Conservation (phyloP, 2,797 vertebrate genomes). For the Triplophysa yarkandensis region DNA sequence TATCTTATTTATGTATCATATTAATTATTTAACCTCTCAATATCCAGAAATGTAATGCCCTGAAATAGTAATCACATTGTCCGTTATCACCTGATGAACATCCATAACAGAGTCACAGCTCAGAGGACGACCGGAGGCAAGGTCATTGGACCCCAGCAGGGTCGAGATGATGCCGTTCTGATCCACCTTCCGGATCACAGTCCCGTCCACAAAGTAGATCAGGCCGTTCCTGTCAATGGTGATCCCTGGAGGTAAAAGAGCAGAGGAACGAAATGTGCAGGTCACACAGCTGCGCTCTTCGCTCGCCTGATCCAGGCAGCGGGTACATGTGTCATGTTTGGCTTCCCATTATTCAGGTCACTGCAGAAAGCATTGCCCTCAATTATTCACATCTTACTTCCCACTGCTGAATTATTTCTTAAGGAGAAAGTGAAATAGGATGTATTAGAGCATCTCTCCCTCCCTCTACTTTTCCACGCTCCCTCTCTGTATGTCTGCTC, state of each 20-base stretch:
- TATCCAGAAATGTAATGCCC: neutral
- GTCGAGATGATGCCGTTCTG: constrained; percentile 96
- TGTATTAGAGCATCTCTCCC: constrained; percentile 59
- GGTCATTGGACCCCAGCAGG: constrained; percentile 93
- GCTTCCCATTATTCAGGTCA: constrained; percentile 83
- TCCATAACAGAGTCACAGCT: constrained; percentile 98
- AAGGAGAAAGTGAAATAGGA: constrained; percentile 76
- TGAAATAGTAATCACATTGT: neutral
- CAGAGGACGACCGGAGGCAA: constrained; percentile 92
- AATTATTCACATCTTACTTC: constrained; percentile 79
- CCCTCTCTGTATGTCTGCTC: constrained; percentile 5
- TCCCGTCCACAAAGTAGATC: constrained; percentile 98
- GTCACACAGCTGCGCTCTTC: constrained; percentile 61
- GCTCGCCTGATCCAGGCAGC: constrained; percentile 70
- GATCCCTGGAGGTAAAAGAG: constrained; percentile 78
- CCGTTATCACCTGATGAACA: constrained; percentile 89
- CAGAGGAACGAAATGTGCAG: constrained; percentile 53
- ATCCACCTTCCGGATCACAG: constrained; percentile 96
- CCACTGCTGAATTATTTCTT: constrained; percentile 79
- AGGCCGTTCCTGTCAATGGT: constrained; percentile 93
- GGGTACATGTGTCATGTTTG: constrained; percentile 80
- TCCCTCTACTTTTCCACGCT: neutral
- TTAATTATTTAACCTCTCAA: no score
- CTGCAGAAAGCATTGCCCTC: constrained; percentile 79
- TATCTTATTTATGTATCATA: neutral